phyloP scores from a whole-genome alignment of 35 echinoderm and acorn worm species.

The Ophiothrix spiculata region DNA sequence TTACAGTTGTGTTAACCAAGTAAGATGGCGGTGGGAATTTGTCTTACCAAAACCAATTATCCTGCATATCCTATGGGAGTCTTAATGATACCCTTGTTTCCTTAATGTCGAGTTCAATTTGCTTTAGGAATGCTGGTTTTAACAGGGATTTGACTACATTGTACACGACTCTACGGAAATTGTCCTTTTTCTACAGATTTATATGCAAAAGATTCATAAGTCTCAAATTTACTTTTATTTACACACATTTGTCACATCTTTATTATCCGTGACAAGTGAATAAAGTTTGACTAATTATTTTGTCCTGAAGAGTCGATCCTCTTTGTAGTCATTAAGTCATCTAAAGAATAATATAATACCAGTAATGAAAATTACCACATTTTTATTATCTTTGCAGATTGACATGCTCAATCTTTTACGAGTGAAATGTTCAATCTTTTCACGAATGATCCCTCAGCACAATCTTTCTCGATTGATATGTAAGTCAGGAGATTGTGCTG shows the following conservation, averaged over 20 bases:
- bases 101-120: background rate
- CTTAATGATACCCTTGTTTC: background rate
- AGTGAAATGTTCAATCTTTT: too few species aligned
- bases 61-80: background rate
- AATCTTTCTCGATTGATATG: too few species aligned
- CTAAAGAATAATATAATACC: too few species aligned
- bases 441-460: too few species aligned
- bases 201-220: background rate
- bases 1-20: too few species aligned
- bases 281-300: background rate
- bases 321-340: background rate
- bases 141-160: background rate
- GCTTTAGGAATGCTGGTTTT: background rate
- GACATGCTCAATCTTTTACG: too few species aligned
- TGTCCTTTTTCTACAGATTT: background rate
- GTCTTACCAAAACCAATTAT: constrained; percentile 21
- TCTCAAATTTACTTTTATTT: background rate
- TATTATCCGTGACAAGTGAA: background rate
- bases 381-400: too few species aligned
- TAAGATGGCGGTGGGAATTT: too few species aligned
- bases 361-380: too few species aligned
- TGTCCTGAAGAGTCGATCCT: background rate
- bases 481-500: too few species aligned
- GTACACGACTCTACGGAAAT: too few species aligned
- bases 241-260: too few species aligned